Percentiles rank a stretch among this genome's conserved stretches.
These are phyloP conservation scores for Heliconius eleuchia DNA, from an alignment of 1,140 invertebrate genomes.

Conservation along the genomic window DNA sequence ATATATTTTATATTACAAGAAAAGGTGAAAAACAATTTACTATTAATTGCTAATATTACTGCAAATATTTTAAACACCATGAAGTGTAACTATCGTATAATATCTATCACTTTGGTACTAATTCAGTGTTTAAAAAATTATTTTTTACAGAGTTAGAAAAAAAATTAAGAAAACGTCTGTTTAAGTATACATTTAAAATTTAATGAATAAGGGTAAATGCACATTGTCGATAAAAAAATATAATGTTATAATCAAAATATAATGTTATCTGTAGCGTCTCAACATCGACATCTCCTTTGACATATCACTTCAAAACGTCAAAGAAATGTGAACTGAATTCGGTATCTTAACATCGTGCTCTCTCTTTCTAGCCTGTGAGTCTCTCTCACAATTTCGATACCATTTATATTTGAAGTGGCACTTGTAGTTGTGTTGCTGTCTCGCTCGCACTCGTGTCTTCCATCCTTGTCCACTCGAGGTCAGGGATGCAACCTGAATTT, in stretches of 20 bases:
- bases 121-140: too few relatives aligned
- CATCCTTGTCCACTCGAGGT: constrained; percentile 54
- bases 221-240: background rate
- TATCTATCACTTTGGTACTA: too few relatives aligned
- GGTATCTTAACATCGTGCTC: background rate
- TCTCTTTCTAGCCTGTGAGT: constrained; percentile 14
- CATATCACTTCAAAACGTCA: constrained; percentile 10
- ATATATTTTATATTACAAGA: too few relatives aligned
- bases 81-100: background rate
- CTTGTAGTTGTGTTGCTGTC: constrained; percentile 39
- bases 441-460: constrained; percentile 46
- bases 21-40: too few relatives aligned
- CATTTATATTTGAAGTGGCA: constrained; percentile 39
- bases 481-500: constrained; percentile 67
- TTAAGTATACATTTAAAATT: background rate
- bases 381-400: constrained; percentile 38
- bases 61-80: background rate
- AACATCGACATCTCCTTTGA: constrained; percentile 11
- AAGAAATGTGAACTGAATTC: constrained; percentile 2
- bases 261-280: background rate
- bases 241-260: background rate
- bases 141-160: too few relatives aligned
- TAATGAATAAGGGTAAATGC: background rate
- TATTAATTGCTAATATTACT: background rate
- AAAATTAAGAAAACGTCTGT: too few relatives aligned